These are phyloP conservation scores for Ascidia mentula DNA, from an alignment of 23 tunicate species.

Conservation along the genomic window DNA sequence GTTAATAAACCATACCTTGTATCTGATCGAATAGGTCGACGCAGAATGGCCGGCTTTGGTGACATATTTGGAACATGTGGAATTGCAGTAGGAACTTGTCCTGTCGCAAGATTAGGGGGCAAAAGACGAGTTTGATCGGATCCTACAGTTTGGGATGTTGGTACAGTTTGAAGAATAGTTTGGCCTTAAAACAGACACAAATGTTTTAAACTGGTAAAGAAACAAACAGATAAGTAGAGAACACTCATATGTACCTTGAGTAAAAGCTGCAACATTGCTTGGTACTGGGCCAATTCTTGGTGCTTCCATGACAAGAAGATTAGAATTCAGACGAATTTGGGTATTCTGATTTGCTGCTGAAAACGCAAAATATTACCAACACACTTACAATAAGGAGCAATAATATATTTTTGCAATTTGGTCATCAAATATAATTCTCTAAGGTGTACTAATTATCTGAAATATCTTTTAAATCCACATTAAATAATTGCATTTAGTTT, in stretches of 20 bases:
- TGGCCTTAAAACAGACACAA: background rate
- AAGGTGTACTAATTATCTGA: no score
- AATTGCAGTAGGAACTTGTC: slow-evolving; percentile 6
- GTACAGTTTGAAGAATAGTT: slow-evolving; percentile 5
- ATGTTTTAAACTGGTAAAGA: background rate
- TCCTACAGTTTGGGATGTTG: background rate
- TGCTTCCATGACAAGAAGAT: slow-evolving; percentile 24
- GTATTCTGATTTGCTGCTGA: background rate
- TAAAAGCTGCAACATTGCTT: slow-evolving; percentile 12
- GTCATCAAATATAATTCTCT: no score
- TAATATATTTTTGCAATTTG: no score
- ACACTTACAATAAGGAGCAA: background rate
- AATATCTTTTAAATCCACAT: no score
- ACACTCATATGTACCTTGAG: slow-evolving; percentile 4
- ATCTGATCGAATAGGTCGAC: slow-evolving; percentile 39
- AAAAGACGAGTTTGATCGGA: slow-evolving; percentile 4
- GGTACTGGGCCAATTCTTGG: background rate
- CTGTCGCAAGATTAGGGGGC: slow-evolving; percentile 23
- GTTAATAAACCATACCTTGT: slow-evolving; percentile 11
- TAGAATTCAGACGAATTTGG: slow-evolving; percentile 2
- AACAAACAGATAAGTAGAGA: background rate
- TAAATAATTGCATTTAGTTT: no score
- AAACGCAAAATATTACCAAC: background rate
- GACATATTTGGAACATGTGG: slow-evolving; percentile 61
- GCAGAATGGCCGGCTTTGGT: slow-evolving; percentile 81